Percentiles rank a stretch among this genome's conserved stretches.
These are phyloP conservation scores for Aphelinus atriplicis DNA, from an alignment of 1,140 invertebrate species.

Conservation along the genomic window DNA sequence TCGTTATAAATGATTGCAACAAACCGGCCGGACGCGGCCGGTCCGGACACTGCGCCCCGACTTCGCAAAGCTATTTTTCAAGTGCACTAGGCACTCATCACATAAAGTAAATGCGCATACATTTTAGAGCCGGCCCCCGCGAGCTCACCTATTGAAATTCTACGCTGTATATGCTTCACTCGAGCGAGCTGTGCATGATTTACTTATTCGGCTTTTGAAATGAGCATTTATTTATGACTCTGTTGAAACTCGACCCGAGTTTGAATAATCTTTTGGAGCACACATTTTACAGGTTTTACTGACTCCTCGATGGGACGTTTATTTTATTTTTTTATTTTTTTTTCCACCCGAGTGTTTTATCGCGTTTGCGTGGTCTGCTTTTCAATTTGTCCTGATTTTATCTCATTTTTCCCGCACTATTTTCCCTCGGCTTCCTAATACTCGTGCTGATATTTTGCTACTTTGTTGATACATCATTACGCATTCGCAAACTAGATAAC, in stretches of 20 bases:
- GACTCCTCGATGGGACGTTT: too few relatives aligned
- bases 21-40: not conserved
- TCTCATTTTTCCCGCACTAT: too few relatives aligned
- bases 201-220: not conserved
- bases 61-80: conserved; percentile 35
- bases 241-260: not conserved
- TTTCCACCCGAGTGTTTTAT: too few relatives aligned
- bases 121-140: not conserved
- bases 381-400: too few relatives aligned
- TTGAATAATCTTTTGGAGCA: not conserved
- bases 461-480: too few relatives aligned
- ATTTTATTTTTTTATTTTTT: too few relatives aligned
- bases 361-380: too few relatives aligned
- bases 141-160: conserved; percentile 7
- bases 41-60: not conserved
- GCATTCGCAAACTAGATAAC: too few relatives aligned
- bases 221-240: conserved; percentile 1
- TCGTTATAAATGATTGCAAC: conserved; percentile 40
- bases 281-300: too few relatives aligned
- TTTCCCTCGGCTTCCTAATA: too few relatives aligned
- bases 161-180: too few relatives aligned
- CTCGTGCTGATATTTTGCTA: too few relatives aligned
- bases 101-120: not conserved
- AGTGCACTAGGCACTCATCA: conserved; percentile 14
- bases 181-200: not conserved